Percentiles rank a stretch among this genome's conserved stretches.
These are phyloP conservation scores for Lota lota DNA, from an alignment of 2,113 vertebrate genomes.

Conservation along the genomic window DNA sequence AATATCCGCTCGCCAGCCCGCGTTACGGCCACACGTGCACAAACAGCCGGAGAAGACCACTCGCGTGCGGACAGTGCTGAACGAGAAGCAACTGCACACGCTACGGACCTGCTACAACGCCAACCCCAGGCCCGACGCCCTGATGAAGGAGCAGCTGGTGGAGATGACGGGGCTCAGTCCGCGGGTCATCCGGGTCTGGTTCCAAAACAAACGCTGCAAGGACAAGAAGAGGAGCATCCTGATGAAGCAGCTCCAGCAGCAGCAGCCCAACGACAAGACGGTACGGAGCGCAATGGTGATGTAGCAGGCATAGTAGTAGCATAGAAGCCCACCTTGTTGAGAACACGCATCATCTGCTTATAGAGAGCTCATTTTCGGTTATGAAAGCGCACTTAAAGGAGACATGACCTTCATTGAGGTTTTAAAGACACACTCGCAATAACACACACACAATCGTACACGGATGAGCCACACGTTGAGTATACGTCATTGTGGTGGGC, in stretches of 20 bases:
- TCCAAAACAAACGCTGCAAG: slow-evolving; percentile 99
- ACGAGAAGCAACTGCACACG: slow-evolving; percentile 98
- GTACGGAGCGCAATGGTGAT: too few species aligned
- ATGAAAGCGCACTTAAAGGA: too few species aligned
- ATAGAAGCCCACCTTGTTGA: too few species aligned
- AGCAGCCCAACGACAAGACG: slow-evolving; percentile 97
- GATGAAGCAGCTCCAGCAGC: slow-evolving; percentile 97
- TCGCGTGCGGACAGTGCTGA: slow-evolving; percentile 94
- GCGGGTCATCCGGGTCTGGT: slow-evolving; percentile 97
- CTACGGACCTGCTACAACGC: slow-evolving; percentile 97
- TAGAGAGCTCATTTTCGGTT: too few species aligned
- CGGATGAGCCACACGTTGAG: too few species aligned
- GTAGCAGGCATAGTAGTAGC: too few species aligned
- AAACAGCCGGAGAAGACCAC: slow-evolving; percentile 99
- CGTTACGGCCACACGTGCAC: slow-evolving; percentile 92
- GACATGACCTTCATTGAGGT: too few species aligned
- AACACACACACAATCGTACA: not conserved
- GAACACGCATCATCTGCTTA: too few species aligned
- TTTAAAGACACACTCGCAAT: not conserved
- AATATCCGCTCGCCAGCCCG: slow-evolving; percentile 93
- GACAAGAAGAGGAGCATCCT: slow-evolving; percentile 96
- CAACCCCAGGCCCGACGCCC: slow-evolving; percentile 94
- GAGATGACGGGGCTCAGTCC: slow-evolving; percentile 99
- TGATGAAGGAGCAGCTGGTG: slow-evolving; percentile 99
- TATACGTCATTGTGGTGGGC: too few species aligned